Evolutionary conservation across 2,888 invertebrate genomes (phyloP).

Genomic region (Luffia ferchaultella): DNA sequence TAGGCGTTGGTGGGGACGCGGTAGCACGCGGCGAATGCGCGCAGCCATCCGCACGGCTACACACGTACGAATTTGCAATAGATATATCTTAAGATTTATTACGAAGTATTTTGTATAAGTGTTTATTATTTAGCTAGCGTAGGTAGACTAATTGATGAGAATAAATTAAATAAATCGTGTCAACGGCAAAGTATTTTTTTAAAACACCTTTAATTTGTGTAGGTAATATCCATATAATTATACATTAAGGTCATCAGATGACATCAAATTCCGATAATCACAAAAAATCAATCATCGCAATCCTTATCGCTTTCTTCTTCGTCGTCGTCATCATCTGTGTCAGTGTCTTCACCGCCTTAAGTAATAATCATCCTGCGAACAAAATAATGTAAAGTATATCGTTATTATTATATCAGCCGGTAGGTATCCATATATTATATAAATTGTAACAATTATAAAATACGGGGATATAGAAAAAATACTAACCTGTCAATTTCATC

Average conservation of each 20-base stretch:
- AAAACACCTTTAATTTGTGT: too few species aligned
- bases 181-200: too few species aligned
- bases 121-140: too few species aligned
- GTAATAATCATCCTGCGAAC: background rate
- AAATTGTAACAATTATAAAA: too few species aligned
- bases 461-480: background rate
- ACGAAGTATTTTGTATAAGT: too few species aligned
- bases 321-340: background rate
- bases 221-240: too few species aligned
- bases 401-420: too few species aligned
- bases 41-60: background rate
- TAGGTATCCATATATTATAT: too few species aligned
- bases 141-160: too few species aligned
- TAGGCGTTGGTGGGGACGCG: background rate
- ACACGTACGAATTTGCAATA: background rate
- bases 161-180: too few species aligned
- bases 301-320: constrained; percentile 1
- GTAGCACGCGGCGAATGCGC: background rate
- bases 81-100: background rate
- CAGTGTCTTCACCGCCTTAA: background rate
- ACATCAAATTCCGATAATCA: too few species aligned
- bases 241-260: too few species aligned
- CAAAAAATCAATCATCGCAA: background rate
- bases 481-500: constrained; percentile 1
- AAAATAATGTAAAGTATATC: background rate